Evolutionary conservation across 92 coral and sea anemone genomes (phyloP), one percentile per base, ranked within the genome.

Genomic region (Palythoa heliodiscus): DNA sequence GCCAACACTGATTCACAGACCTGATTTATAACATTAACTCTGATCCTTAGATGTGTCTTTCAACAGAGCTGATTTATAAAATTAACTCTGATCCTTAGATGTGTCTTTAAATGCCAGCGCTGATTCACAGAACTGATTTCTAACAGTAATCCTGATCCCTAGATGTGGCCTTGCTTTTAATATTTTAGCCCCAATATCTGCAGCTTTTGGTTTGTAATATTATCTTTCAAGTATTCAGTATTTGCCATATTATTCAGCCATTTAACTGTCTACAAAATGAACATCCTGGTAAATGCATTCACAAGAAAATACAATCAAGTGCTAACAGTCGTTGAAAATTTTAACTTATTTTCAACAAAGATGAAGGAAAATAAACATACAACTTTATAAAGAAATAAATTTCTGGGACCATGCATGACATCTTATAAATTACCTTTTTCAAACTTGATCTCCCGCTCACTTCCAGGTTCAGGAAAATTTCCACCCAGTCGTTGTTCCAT

Each of bases 391-490:
- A 29, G 35, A 29, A 29, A 29, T 29, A 29, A 29, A 29, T 5
- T 7, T 7, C 63, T 57, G 17, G 13, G 4, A 10, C 17, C 20
- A 60, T 12, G 19, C 5, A 8, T 17, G 1, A 5, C 22, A 19
- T 4, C 4, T 20, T 11, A 63, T 63, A 17, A 16, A 75, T 20
- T 71, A 94, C 98, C 91, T 86, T 96, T 74, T 71, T 88, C 93
- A 88, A 96, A 96, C 2, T 78, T 71, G 75, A 89, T 92, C 58
- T 83, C 90, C 72, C 98, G 82, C 38, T 95, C 92, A 85, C 98
- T 95, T 67, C 95, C 96, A 77, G 78, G 88, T 52, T 74, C 92
- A 52, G 99, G 98, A 69, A 92, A 78, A 14, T 93, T 91, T 54
- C 89, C 93, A 52, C 87, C 87, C 38, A 94, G 90, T 35, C 87